phyloP scores from a whole-genome alignment of 1,140 invertebrate genomes.

The Solenopsis invicta region DNA sequence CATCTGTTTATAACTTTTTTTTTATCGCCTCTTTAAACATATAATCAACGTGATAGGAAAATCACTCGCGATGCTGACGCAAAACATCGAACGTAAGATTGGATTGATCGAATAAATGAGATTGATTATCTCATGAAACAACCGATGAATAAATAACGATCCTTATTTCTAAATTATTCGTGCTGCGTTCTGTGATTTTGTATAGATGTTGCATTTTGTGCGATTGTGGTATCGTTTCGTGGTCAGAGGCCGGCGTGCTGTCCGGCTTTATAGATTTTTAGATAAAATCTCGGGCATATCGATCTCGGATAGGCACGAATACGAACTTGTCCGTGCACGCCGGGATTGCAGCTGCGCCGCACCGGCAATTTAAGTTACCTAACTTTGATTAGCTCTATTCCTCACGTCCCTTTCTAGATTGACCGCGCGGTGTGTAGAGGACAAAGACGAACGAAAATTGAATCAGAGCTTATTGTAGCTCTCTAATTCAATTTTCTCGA shows the following conservation, averaged over 20 bases:
- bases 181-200: background rate
- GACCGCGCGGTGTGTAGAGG: background rate
- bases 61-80: too few relatives aligned
- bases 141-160: background rate
- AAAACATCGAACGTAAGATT: background rate
- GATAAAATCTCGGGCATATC: conserved; percentile 39
- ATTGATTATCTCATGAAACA: background rate
- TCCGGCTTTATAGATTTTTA: background rate
- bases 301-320: background rate
- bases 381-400: conserved; percentile 21
- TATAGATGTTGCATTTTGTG: background rate
- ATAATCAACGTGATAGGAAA: background rate
- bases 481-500: background rate
- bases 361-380: conserved; percentile 46
- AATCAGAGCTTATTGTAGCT: background rate
- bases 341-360: conserved; percentile 24
- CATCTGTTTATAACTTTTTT: background rate
- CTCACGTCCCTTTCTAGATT: conserved; percentile 31
- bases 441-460: background rate
- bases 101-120: background rate
- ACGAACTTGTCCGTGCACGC: background rate
- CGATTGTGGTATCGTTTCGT: background rate
- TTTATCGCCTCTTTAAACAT: background rate
- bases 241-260: background rate
- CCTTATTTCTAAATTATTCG: background rate